Base-by-base conservation (phyloP, 1,140 invertebrate species). In the Idris sp. region DNA sequence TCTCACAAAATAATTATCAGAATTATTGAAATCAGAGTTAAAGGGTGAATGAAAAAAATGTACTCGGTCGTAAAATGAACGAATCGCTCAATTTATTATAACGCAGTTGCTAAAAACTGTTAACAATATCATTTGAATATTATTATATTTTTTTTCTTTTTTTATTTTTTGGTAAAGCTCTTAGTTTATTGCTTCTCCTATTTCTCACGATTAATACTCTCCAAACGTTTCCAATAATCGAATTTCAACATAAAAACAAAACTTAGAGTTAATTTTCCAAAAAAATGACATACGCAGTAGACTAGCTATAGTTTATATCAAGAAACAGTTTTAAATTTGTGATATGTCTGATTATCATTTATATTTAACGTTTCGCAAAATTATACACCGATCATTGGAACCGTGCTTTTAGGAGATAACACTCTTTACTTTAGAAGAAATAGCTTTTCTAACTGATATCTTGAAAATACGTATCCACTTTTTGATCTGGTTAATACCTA, bases 171-270 rank as follows among this genome's bases (percentile, higher is more conserved):
- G 46, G 77, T 79, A 81, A 86, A 86, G 81, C 82, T 86, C 83
- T 83, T 84, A 81, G 75, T 67, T 77, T 83, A 84, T 84, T 83
- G 84, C 83, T 82, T 84, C 51, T 77, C 78, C 79, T 84, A 83
- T 72, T 76, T 54, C 41, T 56, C 38, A 35, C 38, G 38, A 61
- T 71, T 54, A 61, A 46, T 67, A 22, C 16, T 54, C 48, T 59
- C 40, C 58, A 4, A 28, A 14, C 62, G 58, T 31, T 56, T 78
- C 51, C 72, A 67, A 35, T 30, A 44, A 72, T 68, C 61, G 56
- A 62, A 41, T 11, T 10, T 41, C 11, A n/a, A n/a, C 35, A 9
- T 9, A 14, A n/a, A 22, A 22, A 22, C 19, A 22, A 4, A 6
- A 22, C 19, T 22, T 22, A 6, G 3, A 22, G 3, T 4, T 6